These are phyloP conservation scores for Prionchulus punctatus DNA, from an alignment of 2,888 invertebrate species.

Conservation along the genomic window DNA sequence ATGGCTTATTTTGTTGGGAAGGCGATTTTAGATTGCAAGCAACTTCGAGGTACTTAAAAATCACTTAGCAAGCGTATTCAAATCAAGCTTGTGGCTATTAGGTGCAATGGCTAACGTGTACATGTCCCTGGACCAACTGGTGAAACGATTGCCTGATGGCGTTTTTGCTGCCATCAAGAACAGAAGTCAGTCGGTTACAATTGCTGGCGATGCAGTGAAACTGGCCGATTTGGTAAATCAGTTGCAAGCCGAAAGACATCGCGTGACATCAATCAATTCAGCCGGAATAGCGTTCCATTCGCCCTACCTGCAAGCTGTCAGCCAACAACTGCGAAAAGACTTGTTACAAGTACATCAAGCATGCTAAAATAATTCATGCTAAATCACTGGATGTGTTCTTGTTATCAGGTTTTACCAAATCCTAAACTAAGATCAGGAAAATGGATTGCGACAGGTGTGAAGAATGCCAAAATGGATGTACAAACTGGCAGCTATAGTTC, in stretches of 20 bases:
- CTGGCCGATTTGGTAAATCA: slow-evolving; percentile 39
- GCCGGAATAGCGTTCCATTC: slow-evolving; percentile 82
- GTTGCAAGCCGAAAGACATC: slow-evolving; percentile 50
- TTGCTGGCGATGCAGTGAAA: slow-evolving; percentile 63
- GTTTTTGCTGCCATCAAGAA: slow-evolving; percentile 79
- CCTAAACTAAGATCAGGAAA: slow-evolving; percentile 45
- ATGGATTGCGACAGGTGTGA: slow-evolving; percentile 87
- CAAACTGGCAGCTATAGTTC: slow-evolving; percentile 62
- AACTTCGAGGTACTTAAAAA: slow-evolving; percentile 39
- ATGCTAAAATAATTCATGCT: too few species aligned
- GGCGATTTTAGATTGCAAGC: slow-evolving; percentile 56
- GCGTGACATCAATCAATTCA: slow-evolving; percentile 65
- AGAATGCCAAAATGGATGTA: slow-evolving; percentile 61
- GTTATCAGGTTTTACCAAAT: slow-evolving; percentile 15
- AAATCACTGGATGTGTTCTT: too few species aligned
- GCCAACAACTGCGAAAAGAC: slow-evolving; percentile 62
- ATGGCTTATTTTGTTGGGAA: slow-evolving; percentile 84
- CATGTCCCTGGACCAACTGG: slow-evolving; percentile 62
- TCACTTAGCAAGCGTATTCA: not conserved
- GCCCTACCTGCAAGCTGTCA: slow-evolving; percentile 67
- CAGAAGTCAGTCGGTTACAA: slow-evolving; percentile 69
- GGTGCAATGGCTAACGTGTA: slow-evolving; percentile 65
- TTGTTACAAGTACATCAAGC: too few species aligned
- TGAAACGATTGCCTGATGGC: slow-evolving; percentile 52
- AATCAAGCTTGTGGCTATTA: too few species aligned